Base-by-base conservation (phyloP, 2,888 invertebrate genomes). In the Odontocolon sp. region DNA sequence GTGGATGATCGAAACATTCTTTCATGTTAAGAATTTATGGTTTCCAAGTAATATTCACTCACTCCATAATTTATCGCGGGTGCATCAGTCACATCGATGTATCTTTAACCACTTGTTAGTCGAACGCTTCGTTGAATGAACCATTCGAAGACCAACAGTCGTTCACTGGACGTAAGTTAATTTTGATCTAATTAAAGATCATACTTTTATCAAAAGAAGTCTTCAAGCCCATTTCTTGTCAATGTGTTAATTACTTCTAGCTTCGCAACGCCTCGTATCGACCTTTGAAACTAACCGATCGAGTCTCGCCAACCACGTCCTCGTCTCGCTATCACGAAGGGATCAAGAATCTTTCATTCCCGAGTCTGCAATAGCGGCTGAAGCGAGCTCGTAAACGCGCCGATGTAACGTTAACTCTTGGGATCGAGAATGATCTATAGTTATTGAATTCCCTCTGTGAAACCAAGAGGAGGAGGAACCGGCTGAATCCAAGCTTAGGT, bases 341-440 rank as follows among this genome's bases (percentile, higher is more conserved):
- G 11, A 66, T 59, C 63, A 23, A 31, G 38, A 50, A 57, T 50
- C 66, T 50, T 23, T 31, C 47, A 21, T 68, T 59, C 38, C 36
- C 18, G 16, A 71, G 54, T 61, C 47, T 16, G 45, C 45, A 47
- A 21, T 38, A 40, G 31, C 56, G 69, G 45, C 52, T 59, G 33
- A 69, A 70, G 69, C 45, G 50, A 70, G 81, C 78, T 83, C 82
- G 79, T 83, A 82, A 81, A 82, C 79, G 74, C 68, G 75, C 59
- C 71, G 68, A 70, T 79, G 75, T 80, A 78, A 81, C 82, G 82
- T 81, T 82, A 83, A 84, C 84, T 85, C 82, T 80, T 77, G 36
- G 61, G 81, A 84, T 84, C 83, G 77, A 68, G 82, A 14, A 84
- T 86, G 86, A 86, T 84, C 83, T 86, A 86, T 84, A 83, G 85